phyloP scores from a whole-genome alignment of 2,797 vertebrate species.

The Mormyrops boulengeri region DNA sequence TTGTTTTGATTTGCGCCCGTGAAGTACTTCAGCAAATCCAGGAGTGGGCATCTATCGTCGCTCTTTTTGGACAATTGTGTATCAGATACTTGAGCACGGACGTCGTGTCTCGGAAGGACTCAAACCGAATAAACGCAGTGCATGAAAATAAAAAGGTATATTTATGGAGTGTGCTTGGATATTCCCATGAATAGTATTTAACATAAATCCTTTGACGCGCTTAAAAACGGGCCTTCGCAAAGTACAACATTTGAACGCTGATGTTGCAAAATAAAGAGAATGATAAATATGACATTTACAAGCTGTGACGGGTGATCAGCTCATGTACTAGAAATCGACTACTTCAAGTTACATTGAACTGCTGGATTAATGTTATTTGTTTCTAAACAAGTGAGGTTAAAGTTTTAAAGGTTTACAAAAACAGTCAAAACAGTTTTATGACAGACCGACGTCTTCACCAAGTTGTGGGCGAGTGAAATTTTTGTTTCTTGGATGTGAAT shows the following conservation, averaged over 20 bases:
- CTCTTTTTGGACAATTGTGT: slow-evolving; percentile 62
- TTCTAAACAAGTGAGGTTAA: not conserved
- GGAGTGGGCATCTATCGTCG: slow-evolving; percentile 65
- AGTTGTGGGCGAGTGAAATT: not conserved
- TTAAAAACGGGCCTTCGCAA: not conserved
- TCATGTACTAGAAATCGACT: not conserved
- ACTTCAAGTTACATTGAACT: not conserved
- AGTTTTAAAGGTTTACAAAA: not conserved
- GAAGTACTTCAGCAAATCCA: slow-evolving; percentile 80
- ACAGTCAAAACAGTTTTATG: not conserved
- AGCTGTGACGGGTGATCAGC: not conserved
- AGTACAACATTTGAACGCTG: not conserved
- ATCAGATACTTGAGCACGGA: slow-evolving; percentile 67
- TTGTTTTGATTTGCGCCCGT: slow-evolving; percentile 73
- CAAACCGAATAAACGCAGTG: slow-evolving; percentile 42
- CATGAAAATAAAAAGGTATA: slow-evolving; percentile 58
- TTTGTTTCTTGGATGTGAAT: not conserved
- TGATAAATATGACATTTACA: not conserved
- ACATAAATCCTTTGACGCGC: not conserved
- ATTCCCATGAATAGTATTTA: slow-evolving; percentile 15
- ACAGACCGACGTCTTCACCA: not conserved
- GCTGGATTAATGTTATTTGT: not conserved
- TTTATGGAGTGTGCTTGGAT: slow-evolving; percentile 42
- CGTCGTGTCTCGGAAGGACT: slow-evolving; percentile 43
- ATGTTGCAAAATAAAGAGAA: not conserved